A percentile compares a stretch with the other conserved stretches of the same genome.
These are phyloP conservation scores for Rhinopithecus roxellana DNA, from an alignment of 2,113 vertebrate species.

Conservation along the genomic window DNA sequence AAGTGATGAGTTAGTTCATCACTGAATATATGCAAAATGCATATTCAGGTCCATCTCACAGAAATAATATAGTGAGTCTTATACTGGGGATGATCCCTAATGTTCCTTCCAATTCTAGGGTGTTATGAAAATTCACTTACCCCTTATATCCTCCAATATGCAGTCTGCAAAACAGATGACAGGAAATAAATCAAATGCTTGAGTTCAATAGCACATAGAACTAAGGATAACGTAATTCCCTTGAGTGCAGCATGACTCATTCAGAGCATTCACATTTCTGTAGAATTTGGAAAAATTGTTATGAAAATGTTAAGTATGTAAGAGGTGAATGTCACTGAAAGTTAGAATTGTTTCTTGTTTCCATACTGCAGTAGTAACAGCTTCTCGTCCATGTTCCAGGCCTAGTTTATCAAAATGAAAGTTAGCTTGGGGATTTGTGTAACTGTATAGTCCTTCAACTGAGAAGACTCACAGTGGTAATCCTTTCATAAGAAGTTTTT, in stretches of 20 bases:
- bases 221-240: conserved; percentile 44
- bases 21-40: not conserved
- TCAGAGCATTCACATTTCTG: not conserved
- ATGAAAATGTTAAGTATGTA: conserved; percentile 49
- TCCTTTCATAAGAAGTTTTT: not conserved
- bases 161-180: conserved; percentile 49
- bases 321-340: conserved; percentile 44
- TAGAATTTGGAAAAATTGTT: conserved; percentile 41
- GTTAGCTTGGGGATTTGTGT: not conserved
- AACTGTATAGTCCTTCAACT: not conserved
- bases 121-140: conserved; percentile 27
- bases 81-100: not conserved
- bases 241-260: conserved; percentile 47
- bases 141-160: not conserved
- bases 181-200: conserved; percentile 60
- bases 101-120: not conserved
- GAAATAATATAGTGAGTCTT: not conserved
- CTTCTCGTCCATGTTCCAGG: not conserved
- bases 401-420: conserved; percentile 39
- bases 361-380: not conserved
- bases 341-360: conserved; percentile 24
- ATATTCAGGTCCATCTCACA: not conserved
- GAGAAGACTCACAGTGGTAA: not conserved
- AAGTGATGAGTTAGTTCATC: not conserved
- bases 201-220: conserved; percentile 40